Evolutionary conservation across 2,113 vertebrate genomes (phyloP).

Genomic region (Paracanthobrama guichenoti): DNA sequence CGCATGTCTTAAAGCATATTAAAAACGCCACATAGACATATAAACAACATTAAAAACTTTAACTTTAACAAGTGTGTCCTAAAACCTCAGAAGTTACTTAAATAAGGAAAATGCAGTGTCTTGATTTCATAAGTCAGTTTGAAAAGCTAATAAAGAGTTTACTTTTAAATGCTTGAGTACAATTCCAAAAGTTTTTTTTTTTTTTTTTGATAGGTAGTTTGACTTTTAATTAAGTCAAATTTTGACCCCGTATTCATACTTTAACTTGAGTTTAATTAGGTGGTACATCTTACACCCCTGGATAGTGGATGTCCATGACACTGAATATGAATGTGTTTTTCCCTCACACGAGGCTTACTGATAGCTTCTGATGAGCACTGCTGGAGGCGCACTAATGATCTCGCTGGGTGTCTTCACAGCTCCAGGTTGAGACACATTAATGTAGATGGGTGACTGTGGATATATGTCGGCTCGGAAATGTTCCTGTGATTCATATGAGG

Average conservation of each 20-base stretch:
- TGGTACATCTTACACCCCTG: not conserved
- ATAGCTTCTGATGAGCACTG: conserved; percentile 8
- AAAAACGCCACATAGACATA: too few relatives aligned
- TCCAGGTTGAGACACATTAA: conserved; percentile 19
- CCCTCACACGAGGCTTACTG: not conserved
- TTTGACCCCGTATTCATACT: conserved; percentile 11
- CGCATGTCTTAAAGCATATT: too few relatives aligned
- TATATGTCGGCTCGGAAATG: not conserved
- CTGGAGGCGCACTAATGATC: conserved; percentile 32
- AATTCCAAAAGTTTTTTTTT: not conserved
- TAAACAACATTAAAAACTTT: too few relatives aligned
- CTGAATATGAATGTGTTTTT: conserved; percentile 36
- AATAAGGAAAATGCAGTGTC: not conserved
- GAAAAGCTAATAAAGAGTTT: not conserved
- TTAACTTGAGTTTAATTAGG: not conserved
- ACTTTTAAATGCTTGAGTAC: not conserved
- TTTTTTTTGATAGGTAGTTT: not conserved
- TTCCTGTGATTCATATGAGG: conserved; percentile 20
- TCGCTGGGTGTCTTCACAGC: conserved; percentile 26
- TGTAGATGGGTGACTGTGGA: not conserved
- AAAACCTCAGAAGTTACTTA: not conserved
- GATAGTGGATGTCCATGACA: conserved; percentile 8
- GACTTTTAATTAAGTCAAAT: conserved; percentile 14
- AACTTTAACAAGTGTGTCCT: not conserved
- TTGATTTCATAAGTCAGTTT: not conserved